Percentiles rank a stretch among this genome's conserved stretches.
These are phyloP conservation scores for Caloenas nicobarica DNA, from an alignment of 2,113 vertebrate genomes.

Conservation along the genomic window DNA sequence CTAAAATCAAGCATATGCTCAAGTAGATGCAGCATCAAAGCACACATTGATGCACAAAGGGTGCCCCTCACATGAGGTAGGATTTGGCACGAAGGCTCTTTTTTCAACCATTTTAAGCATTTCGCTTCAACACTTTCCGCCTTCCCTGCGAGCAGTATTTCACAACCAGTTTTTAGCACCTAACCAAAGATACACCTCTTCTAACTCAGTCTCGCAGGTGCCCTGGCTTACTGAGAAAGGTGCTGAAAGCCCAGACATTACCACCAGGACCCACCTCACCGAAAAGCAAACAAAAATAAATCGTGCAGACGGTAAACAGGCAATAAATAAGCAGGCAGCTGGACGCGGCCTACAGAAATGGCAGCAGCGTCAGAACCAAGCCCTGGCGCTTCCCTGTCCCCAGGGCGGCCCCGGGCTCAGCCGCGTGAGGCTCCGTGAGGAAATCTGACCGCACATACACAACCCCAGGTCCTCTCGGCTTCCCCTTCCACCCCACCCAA, in stretches of 20 bases:
- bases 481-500: fast-evolving
- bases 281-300: not conserved
- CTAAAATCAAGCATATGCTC: not conserved
- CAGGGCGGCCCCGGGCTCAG: not conserved
- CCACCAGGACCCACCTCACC: not conserved
- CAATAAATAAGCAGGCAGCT: not conserved
- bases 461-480: fast-evolving
- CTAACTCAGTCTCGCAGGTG: no score
- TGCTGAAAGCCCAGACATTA: not conserved
- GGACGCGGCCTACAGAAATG: not conserved
- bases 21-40: not conserved
- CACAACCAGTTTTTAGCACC: not conserved
- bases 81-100: not conserved
- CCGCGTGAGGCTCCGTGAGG: fast-evolving
- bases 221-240: not conserved
- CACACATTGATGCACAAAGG: not conserved
- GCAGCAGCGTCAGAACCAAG: not conserved
- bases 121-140: not conserved
- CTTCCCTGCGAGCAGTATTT: not conserved
- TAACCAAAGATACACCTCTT: not conserved
- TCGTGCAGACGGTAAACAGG: fast-evolving
- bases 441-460: fast-evolving
- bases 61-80: not conserved
- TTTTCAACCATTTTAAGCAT: not conserved
- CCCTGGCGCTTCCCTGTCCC: not conserved